phyloP scores from a whole-genome alignment of 1,140 invertebrate species.

The Coenobita brevimanus region DNA sequence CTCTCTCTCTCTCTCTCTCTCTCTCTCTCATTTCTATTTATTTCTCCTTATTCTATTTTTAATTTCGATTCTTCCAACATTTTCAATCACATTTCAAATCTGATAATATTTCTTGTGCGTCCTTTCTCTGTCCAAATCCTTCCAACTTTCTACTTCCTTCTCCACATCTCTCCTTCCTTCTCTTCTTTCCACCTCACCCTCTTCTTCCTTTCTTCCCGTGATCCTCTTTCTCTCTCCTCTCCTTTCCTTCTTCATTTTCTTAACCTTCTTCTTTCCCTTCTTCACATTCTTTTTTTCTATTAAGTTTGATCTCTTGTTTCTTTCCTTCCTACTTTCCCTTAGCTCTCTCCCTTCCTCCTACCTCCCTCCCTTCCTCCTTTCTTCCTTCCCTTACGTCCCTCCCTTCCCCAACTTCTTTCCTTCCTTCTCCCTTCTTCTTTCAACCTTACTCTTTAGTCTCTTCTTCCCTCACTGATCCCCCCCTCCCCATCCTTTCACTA shows the following conservation, averaged over 20 bases:
- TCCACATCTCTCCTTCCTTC: background rate
- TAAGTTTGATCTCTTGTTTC: conserved; percentile 5
- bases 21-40: background rate
- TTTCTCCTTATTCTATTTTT: too few relatives aligned
- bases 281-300: too few relatives aligned
- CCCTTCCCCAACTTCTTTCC: background rate
- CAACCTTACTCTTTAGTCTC: background rate
- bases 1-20: conserved; percentile 3
- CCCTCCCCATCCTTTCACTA: background rate
- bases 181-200: background rate
- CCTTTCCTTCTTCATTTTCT: background rate
- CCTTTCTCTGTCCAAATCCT: background rate
- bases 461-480: background rate
- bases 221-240: background rate
- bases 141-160: too few relatives aligned
- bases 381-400: background rate
- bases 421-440: background rate
- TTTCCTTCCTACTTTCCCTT: conserved; percentile 1
- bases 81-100: too few relatives aligned
- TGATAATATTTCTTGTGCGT: too few relatives aligned
- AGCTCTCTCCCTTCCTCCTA: background rate
- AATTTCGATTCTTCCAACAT: too few relatives aligned
- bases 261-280: background rate
- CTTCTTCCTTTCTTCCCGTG: background rate
- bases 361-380: background rate